Base-by-base conservation (phyloP, 2,888 invertebrate species). In the Rhodophaea formosa region DNA sequence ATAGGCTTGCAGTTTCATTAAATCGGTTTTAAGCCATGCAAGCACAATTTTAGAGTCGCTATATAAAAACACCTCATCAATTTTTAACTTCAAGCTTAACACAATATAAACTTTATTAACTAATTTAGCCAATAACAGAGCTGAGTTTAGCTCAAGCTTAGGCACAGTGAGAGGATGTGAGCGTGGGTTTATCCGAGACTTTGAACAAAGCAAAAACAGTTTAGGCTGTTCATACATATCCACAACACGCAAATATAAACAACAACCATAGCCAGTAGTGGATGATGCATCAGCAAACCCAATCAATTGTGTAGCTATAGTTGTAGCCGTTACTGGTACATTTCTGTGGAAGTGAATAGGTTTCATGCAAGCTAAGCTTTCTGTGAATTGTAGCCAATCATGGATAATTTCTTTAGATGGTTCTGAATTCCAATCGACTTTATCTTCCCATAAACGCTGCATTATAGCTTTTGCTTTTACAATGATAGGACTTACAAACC, bases 31-130 rank as follows among this genome's bases (percentile, higher is more conserved):
- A 45, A 63, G 7, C 63, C 63, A 63, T 3, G 56, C 53, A 1
- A 63, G 35, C 0, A 57, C 58, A n/a, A 62, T 58, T 42, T 59
- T 23, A 12, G 64, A 64, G 30, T 64, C 62, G 12, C 43, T 15
- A 43, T 42, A 61, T n/a, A 62, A 29, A 23, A 52, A 17, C 14
- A 56, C 32, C 8, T 60, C n/a, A 23, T 57, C 30, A 7, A 60
- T 53, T 0, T 42, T 45, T 16, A 56, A 10, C 39, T 59, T 62
- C 3, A 17, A 5, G 1, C 47, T 17, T 6, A 62, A 47, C 5
- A 17, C 17, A 8, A 17, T 16, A 45, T 53, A 14, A 2, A 57
- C 16, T 5, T n/a, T 58, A 14, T 45, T 10, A 8, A 29, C 35
- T 7, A 64, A 15, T 8, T 16, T 58, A 3, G 62, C 14, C 3